Evolutionary conservation across 2,113 vertebrate genomes (phyloP).

Genomic region (Rousettus leschenaultii): DNA sequence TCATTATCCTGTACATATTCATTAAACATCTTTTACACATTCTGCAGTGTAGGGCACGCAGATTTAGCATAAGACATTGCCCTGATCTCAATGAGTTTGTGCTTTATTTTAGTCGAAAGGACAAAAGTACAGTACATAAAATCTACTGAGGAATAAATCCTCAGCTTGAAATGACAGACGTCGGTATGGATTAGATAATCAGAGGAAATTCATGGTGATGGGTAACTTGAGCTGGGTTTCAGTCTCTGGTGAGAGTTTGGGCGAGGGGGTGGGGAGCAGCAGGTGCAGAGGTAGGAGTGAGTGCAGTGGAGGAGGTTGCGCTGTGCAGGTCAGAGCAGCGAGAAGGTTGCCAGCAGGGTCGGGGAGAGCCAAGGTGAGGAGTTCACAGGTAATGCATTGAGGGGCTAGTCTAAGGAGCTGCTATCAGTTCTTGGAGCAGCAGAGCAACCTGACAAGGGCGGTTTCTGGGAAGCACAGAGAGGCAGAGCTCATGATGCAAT

Average conservation of each 20-base stretch:
- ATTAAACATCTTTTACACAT: not conserved
- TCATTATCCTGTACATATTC: not conserved
- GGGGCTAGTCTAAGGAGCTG: not conserved
- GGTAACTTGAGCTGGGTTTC: not conserved
- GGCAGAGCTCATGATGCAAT: not conserved
- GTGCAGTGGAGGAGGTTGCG: too few species aligned
- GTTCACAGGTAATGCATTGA: too few species aligned
- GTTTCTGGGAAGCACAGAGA: not conserved
- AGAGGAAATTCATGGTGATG: not conserved
- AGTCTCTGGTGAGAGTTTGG: not conserved
- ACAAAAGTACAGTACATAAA: not conserved
- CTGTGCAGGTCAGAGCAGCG: not conserved
- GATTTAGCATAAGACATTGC: not conserved
- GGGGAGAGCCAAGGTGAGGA: not conserved
- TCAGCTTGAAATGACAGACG: not conserved
- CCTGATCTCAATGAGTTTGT: not conserved
- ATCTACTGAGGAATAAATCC: not conserved
- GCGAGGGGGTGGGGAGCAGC: not conserved
- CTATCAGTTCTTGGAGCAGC: not conserved
- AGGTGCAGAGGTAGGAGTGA: fast-evolving
- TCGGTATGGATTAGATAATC: not conserved
- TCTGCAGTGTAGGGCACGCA: not conserved
- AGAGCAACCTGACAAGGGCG: not conserved
- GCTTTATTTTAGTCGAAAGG: not conserved
- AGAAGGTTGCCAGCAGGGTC: not conserved